Base-by-base conservation (phyloP, 2,888 invertebrate species). In the Eumacrocentrus americanus region DNA sequence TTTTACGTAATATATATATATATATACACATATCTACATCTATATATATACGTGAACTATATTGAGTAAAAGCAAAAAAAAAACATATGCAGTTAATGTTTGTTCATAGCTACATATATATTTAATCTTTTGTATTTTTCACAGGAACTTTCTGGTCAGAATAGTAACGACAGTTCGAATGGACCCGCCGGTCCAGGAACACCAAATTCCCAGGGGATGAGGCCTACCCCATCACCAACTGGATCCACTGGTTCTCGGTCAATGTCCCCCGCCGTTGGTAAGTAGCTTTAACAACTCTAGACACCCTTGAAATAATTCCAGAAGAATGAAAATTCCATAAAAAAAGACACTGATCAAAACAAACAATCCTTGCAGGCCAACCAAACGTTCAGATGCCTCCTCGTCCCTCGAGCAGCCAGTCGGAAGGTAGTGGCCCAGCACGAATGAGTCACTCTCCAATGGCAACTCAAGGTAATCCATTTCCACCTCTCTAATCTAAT, bases 191-290 rank as follows among this genome's bases (percentile, higher is more conserved):
- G 78, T 67, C 86, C 88, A 70, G 86, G 86, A 68, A 87, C 86
- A 60, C 89, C 89, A 71, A 89, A 88, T 83, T 88, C 89, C 68
- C 88, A 89, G 83, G 88, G 88, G 81, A 88, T 94, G 91, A 90
- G 94, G 84, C 94, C 94, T 72, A 94, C 93, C 80, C 94, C 94
- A 74, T 94, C 94, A 79, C 94, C 94, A 76, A 94, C 94, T 79
- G 94, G 94, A 82, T 94, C 93, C 76, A 92, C 92, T 78, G 93
- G 94, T 82, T 95, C 96, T 76, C 90, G 96, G 85, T 96, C 96
- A 84, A 95, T 96, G 92, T 96, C 97, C 83, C 96, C 97, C 79
- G 95, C 95, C 85, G 94, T 95, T 83, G 94, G 94, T 94, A 81
- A 86, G 92, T 88, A 68, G 46, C 57, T 58, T n/a, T n/a, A n/a